Evolutionary conservation across 2,113 vertebrate species (phyloP).

Genomic region (Neomonachus schauinslandi): DNA sequence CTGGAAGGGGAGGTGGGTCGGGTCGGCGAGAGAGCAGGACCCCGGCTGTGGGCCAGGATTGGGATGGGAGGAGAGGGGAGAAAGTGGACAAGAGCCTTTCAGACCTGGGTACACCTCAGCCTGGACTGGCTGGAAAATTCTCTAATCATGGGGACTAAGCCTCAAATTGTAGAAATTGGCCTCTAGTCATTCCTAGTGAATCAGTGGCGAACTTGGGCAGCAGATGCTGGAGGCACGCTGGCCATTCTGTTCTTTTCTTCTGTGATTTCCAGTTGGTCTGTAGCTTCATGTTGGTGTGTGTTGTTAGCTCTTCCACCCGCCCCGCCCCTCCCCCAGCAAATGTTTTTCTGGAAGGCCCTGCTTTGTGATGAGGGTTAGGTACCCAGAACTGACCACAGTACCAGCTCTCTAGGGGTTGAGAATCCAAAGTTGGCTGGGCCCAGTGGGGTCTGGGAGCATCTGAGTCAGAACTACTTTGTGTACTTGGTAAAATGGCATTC

Average conservation of each 20-base stretch:
- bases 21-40: too few species aligned
- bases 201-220: accelerated
- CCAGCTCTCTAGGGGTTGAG: neutral
- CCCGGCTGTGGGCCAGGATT: neutral
- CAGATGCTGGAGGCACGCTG: neutral
- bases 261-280: neutral
- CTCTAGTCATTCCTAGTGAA: neutral
- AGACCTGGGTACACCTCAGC: neutral
- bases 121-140: neutral
- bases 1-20: neutral
- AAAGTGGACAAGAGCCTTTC: neutral
- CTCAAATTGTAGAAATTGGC: neutral
- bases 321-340: neutral
- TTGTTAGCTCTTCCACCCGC: neutral
- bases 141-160: neutral
- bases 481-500: neutral
- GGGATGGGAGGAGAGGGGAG: neutral
- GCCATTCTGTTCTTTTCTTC: neutral
- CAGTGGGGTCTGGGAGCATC: neutral
- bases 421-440: neutral
- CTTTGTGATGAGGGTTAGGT: neutral
- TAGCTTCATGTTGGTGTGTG: neutral
- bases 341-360: neutral
- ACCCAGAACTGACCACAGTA: neutral
- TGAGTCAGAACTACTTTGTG: neutral